A percentile compares a stretch with the other conserved stretches of the same genome.
Conservation (phyloP, 1,140 invertebrate genomes). For the Zaprionus lachaisei region DNA sequence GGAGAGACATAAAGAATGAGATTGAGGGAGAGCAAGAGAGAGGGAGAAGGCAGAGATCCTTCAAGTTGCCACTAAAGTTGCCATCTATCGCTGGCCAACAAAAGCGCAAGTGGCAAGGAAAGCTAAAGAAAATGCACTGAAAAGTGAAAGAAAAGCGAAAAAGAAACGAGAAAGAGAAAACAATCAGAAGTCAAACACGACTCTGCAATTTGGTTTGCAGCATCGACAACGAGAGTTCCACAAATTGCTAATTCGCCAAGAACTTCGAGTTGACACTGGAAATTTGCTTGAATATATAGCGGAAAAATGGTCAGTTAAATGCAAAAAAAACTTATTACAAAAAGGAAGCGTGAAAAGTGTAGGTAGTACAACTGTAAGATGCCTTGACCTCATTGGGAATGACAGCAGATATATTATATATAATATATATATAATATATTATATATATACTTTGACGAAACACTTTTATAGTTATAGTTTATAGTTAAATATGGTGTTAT, state of each 20-base stretch:
- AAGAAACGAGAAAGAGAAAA: conserved; percentile 41
- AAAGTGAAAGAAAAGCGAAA: not conserved
- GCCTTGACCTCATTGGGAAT: no score
- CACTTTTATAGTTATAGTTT: no score
- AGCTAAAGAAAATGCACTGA: not conserved
- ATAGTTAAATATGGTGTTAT: not conserved
- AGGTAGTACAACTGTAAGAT: no score
- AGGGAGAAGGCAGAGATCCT: not conserved
- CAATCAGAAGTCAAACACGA: conserved; percentile 70
- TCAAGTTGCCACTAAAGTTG: conserved; percentile 39
- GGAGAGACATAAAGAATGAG: not conserved
- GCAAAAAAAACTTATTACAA: not conserved
- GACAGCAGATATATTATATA: no score
- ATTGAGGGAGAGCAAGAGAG: not conserved
- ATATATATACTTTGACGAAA: no score
- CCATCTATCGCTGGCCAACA: conserved; percentile 34
- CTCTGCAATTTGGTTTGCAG: conserved; percentile 68
- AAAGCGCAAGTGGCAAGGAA: conserved; percentile 36
- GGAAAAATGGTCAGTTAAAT: not conserved
- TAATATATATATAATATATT: no score
- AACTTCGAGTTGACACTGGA: conserved; percentile 69
- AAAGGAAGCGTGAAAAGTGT: no score
- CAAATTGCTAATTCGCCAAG: conserved; percentile 56
- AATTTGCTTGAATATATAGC: conserved; percentile 68
- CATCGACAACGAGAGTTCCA: conserved; percentile 11